Base-by-base conservation (phyloP, 2,797 vertebrate species). In the Otus scops region DNA sequence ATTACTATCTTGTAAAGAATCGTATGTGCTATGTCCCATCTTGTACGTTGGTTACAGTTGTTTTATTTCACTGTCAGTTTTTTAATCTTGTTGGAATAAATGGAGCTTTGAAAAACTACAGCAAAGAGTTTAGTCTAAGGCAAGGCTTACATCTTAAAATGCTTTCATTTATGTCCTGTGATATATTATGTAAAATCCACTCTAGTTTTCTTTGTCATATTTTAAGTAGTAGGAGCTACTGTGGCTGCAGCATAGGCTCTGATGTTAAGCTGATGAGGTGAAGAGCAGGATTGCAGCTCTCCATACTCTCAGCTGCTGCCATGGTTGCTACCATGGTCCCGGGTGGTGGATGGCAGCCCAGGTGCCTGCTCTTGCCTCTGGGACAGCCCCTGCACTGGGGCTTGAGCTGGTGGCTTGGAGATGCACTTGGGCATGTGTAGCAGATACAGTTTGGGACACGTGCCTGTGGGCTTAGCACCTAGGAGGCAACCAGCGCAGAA, bases 291-390 rank as follows among this genome's bases (percentile, higher is more conserved):
- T 2, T 30, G 57, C 26, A 81, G 51, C n/a, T 41, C 50, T 39
- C 0, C 0, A 3, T 59, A 15, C 63, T 23, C 59, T 22, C 0
- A 3, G 48, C 67, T 69, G 39, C 54, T 51, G n/a, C 0, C 34
- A 34, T 34, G 0, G 45, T 28, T n/a, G 64, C 78, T 73, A 38
- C 51, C 0, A 0, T 11, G 73, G 36, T 36, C 39, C 24, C 1
- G 5, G 24, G 47, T 12, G 41, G 23, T 1, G 5, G 7, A 28
- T 17, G 45, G 45, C 36, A 50, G 23, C 53, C 34, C 7, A 0
- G 10, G 32, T 1, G 1, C 36, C 48, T 1, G 3, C 21, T 26
- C 24, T 61, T 0, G 0, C 19, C 22, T n/a, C 32, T 4, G 34
- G 47, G 11, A n/a, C 50, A 87, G 22, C 38, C 57, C 56, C 61